A percentile compares a stretch with the other conserved stretches of the same genome.
Conservation (phyloP, 2,888 invertebrate genomes). For the Noctua janthe region DNA sequence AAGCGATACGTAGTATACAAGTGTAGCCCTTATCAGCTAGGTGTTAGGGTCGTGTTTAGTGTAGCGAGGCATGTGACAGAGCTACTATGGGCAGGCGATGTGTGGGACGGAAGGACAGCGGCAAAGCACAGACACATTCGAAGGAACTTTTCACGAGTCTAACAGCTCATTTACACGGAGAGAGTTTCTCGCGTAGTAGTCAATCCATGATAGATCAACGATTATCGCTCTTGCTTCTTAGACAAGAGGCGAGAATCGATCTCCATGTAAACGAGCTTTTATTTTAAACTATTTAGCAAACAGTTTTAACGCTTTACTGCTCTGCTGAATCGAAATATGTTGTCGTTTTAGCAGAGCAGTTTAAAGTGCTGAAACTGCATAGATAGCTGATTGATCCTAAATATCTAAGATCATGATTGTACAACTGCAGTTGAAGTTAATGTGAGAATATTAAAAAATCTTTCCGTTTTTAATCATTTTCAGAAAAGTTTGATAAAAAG, state of each 20-base stretch:
- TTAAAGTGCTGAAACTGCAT: conserved; percentile 8
- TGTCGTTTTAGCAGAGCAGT: neutral
- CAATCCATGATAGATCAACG: neutral
- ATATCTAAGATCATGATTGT: neutral
- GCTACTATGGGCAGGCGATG: conserved; percentile 87
- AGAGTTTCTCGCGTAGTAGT: neutral
- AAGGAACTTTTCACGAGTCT: conserved; percentile 53
- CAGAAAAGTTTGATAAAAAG: neutral
- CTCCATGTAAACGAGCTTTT: conserved; percentile 5
- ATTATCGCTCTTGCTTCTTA: neutral
- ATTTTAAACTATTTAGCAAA: neutral
- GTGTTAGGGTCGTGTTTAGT: conserved; percentile 87
- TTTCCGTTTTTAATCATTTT: neutral
- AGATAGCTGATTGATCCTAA: neutral
- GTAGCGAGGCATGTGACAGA: conserved; percentile 88
- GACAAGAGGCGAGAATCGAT: neutral
- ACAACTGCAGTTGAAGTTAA: neutral
- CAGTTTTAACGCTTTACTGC: conserved; percentile 17
- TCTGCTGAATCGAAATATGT: neutral
- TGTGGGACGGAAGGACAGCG: conserved; percentile 85
- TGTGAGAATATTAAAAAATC: neutral
- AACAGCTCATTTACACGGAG: neutral
- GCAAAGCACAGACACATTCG: conserved; percentile 81
- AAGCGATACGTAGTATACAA: conserved; percentile 67
- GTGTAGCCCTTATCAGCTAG: conserved; percentile 79